A percentile compares a stretch with the other conserved stretches of the same genome.
Evolutionary conservation across 2,888 invertebrate genomes (phyloP).

Genomic region (Oligia fasciuncula): DNA sequence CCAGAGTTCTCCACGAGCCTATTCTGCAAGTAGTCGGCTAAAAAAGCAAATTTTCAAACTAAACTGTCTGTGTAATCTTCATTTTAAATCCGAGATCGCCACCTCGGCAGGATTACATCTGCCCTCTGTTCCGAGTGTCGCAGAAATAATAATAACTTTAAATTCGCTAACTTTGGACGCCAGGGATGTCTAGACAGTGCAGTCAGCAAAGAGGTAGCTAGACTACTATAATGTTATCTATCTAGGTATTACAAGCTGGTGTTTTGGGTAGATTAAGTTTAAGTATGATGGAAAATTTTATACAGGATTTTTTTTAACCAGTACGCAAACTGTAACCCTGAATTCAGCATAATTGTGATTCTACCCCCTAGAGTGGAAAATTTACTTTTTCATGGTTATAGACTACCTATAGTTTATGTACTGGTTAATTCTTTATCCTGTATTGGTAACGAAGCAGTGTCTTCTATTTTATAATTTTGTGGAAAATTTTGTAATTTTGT

Average conservation of each 20-base stretch:
- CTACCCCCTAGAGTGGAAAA: too few species aligned
- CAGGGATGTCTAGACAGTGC: conserved; percentile 53
- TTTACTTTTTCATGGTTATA: too few species aligned
- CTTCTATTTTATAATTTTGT: too few species aligned
- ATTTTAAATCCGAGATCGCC: conserved; percentile 28
- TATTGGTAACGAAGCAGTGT: too few species aligned
- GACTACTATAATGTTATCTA: conserved; percentile 16
- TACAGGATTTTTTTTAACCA: too few species aligned
- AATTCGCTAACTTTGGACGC: conserved; percentile 56
- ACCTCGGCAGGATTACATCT: conserved; percentile 35
- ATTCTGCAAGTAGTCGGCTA: neutral
- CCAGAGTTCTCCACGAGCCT: neutral
- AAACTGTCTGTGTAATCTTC: conserved; percentile 9
- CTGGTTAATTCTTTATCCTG: too few species aligned
- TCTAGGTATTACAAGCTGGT: neutral
- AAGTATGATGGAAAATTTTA: neutral
- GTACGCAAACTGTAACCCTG: too few species aligned
- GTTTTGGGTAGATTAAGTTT: conserved; percentile 1
- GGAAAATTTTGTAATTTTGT: too few species aligned
- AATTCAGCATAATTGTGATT: too few species aligned
- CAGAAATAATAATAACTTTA: conserved; percentile 52
- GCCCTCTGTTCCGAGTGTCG: conserved; percentile 3
- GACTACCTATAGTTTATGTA: too few species aligned
- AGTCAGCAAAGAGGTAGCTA: conserved; percentile 23
- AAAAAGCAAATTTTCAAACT: conserved; percentile 11